A percentile compares a stretch with the other conserved stretches of the same genome.
Conservation (phyloP, 2,113 vertebrate genomes). For the Eubucco bourcierii region DNA sequence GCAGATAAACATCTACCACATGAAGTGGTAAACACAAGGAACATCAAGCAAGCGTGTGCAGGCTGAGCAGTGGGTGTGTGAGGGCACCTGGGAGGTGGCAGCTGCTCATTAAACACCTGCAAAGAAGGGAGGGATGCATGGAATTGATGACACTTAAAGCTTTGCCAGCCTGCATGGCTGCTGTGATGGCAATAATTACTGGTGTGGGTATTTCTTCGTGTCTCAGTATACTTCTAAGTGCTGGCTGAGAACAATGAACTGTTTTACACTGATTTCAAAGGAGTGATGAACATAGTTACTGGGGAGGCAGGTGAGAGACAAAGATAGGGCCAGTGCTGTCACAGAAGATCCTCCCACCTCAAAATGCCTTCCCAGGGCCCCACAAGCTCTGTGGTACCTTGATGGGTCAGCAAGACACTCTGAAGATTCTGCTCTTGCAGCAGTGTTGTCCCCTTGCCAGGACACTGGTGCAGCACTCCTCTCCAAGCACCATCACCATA, state of each 20-base stretch:
- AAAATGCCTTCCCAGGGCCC: not conserved
- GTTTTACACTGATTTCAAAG: not conserved
- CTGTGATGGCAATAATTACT: not conserved
- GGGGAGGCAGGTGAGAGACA: not conserved
- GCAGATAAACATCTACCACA: too few species aligned
- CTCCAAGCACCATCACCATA: not conserved
- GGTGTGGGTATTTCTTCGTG: not conserved
- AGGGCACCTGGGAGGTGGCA: not conserved
- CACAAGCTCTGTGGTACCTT: not conserved
- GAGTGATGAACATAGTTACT: not conserved
- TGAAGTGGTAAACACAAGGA: not conserved
- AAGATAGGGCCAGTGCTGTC: not conserved
- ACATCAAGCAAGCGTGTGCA: accelerated
- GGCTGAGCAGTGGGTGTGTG: not conserved
- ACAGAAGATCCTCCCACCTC: not conserved
- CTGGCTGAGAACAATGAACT: not conserved
- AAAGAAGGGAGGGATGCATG: not conserved
- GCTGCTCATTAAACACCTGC: not conserved
- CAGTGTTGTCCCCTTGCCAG: not conserved
- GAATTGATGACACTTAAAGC: not conserved
- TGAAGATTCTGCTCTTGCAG: not conserved
- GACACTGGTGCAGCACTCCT: not conserved
- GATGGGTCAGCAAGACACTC: not conserved
- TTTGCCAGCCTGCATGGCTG: not conserved
- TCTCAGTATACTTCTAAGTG: not conserved